Evolutionary conservation across 2,888 invertebrate genomes (phyloP), one percentile per base, ranked within the genome.

Genomic region (Fabriciana adippe): DNA sequence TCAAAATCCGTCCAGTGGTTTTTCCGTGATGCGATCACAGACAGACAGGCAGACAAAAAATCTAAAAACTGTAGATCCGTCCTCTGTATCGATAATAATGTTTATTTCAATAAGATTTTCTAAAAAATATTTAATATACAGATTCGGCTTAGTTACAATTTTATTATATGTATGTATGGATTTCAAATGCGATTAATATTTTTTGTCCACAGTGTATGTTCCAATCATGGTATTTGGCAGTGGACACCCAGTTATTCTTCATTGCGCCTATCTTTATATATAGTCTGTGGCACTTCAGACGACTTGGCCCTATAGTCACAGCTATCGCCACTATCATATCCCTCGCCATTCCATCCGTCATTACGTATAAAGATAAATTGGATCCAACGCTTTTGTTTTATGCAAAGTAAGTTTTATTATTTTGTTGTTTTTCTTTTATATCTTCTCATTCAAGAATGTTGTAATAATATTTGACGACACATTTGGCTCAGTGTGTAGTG

Each of bases 361-460:
- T 95, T 6, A 96, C 96, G 6, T 94, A 93, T 71, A 80, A 87
- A 59, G 85, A 94, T 55, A 85, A 93, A 53, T 86, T 94, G 77
- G 96, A 96, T 84, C 95, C 96, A 3, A 95, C 96, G 0, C 84
- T 96, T 57, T 85, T 96, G 86, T 93, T 94, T 67, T 96, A 94
- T 85, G 93, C 94, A 54, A 93, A 94, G 96, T 96, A 93, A 94
- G 94, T 93, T 55, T 67, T 60, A 59, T 59, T 48, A 48, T 59
- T 26, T 18, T 66, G 41, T 55, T 54, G 47, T 53, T n/a, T 51
- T 16, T 35, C 31, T 16, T 48, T 21, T 21, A 21, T n/a, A 13
- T 31, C 18, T 48, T 41, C 35, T 41, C 11, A 48, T 59, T 47
- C 48, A 26, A 59, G 47, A 47, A n/a, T 45, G 47, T 45, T 48